Conservation (phyloP, 2,888 invertebrate species). For the Thymelicus acteon region DNA sequence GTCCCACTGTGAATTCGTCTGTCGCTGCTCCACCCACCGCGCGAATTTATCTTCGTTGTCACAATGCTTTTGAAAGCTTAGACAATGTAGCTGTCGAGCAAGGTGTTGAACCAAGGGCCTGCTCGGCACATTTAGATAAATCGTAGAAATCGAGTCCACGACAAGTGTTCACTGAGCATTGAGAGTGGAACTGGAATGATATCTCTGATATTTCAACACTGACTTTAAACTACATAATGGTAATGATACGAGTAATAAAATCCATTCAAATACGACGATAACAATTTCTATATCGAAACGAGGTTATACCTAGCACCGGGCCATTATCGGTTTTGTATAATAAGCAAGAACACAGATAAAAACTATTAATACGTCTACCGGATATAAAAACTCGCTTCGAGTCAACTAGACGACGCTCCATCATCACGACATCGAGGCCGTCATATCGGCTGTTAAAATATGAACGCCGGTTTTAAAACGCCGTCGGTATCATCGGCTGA, state of each 20-base stretch:
- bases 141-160: conserved; percentile 22
- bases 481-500: conserved; percentile 25
- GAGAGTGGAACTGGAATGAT: conserved; percentile 8
- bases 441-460: conserved; percentile 29
- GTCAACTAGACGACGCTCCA: conserved; percentile 10
- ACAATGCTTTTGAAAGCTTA: conserved; percentile 29
- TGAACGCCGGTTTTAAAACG: conserved; percentile 32
- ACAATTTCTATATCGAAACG: conserved; percentile 5
- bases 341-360: conserved; percentile 15
- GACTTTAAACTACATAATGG: conserved; percentile 3
- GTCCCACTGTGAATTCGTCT: conserved; percentile 16
- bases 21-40: conserved; percentile 22
- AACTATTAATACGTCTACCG: conserved; percentile 8
- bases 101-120: conserved; percentile 29
- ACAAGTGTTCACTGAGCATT: conserved; percentile 22
- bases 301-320: not conserved
- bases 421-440: conserved; percentile 16
- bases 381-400: conserved; percentile 15
- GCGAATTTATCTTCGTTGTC: conserved; percentile 31
- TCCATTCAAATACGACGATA: conserved; percentile 8
- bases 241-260: not conserved
- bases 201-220: conserved; percentile 1
- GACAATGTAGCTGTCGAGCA: conserved; percentile 29
- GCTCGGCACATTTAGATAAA: conserved; percentile 26
- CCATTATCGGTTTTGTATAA: conserved; percentile 6